Conservation (phyloP, 2,888 invertebrate species). For the Steromphala cineraria region DNA sequence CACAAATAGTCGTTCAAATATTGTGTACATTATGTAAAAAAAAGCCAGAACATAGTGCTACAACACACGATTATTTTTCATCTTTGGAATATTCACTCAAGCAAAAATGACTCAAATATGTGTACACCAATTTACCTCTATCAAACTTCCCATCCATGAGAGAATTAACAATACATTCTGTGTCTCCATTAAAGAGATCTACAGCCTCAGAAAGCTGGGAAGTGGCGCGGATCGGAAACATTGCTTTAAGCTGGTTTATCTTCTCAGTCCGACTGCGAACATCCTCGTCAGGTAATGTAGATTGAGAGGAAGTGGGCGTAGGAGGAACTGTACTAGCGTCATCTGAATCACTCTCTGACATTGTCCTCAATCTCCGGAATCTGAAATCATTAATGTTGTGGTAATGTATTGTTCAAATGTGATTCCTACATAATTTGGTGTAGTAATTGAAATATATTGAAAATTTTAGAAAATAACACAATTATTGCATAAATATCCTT, state of each 20-base stretch:
- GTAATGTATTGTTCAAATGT: too few relatives aligned
- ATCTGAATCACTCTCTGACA: background rate
- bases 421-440: too few relatives aligned
- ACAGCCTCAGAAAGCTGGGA: slow-evolving; percentile 24
- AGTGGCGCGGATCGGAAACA: slow-evolving; percentile 29
- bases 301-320: background rate
- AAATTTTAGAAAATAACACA: too few relatives aligned
- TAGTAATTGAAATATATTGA: too few relatives aligned
- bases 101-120: too few relatives aligned
- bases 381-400: background rate
- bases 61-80: too few relatives aligned
- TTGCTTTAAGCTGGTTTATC: slow-evolving; percentile 29
- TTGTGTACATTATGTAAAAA: too few relatives aligned
- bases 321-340: background rate
- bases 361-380: background rate
- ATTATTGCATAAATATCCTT: too few relatives aligned
- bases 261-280: slow-evolving; percentile 3
- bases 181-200: slow-evolving; percentile 16
- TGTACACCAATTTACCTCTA: background rate
- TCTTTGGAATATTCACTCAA: too few relatives aligned
- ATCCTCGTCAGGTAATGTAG: background rate
- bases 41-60: too few relatives aligned
- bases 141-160: slow-evolving; percentile 28
- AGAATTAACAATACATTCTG: slow-evolving; percentile 29
- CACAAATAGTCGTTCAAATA: too few relatives aligned